These are phyloP conservation scores for Sebastiscus albofasciatus DNA, from an alignment of 2,797 vertebrate genomes.

Conservation along the genomic window DNA sequence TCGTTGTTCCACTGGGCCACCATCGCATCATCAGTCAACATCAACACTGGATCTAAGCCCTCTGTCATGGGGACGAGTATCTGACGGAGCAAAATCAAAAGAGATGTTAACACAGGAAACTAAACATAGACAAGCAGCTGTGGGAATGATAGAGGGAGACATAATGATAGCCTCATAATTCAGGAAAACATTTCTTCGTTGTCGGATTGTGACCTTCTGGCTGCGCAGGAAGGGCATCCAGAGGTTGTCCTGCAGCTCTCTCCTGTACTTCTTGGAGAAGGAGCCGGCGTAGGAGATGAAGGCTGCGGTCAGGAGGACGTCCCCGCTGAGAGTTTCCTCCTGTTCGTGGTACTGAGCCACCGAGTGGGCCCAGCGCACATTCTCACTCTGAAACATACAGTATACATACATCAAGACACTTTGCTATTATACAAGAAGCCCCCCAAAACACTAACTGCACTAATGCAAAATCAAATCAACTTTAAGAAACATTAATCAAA, in stretches of 20 bases:
- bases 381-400: slow-evolving; percentile 78
- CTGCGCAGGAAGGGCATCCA: slow-evolving; percentile 79
- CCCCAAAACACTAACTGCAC: neutral
- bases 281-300: slow-evolving; percentile 83
- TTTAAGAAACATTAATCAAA: neutral
- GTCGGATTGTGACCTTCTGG: slow-evolving; percentile 71
- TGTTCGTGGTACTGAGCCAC: slow-evolving; percentile 83
- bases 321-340: slow-evolving; percentile 83
- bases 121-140: neutral
- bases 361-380: slow-evolving; percentile 83
- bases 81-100: slow-evolving; percentile 52
- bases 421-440: neutral
- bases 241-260: slow-evolving; percentile 78
- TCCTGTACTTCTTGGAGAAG: slow-evolving; percentile 81
- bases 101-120: neutral
- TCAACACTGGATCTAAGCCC: slow-evolving; percentile 80
- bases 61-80: slow-evolving; percentile 81
- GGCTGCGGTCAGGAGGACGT: slow-evolving; percentile 80
- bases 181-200: neutral
- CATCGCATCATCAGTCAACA: slow-evolving; percentile 82
- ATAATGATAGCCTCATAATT: neutral
- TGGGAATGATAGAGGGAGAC: neutral
- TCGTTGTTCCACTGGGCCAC: slow-evolving; percentile 87
- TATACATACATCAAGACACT: neutral
- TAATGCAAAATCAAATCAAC: neutral